Conservation (phyloP, 2,113 vertebrate species). For the Delphinapterus leucas region DNA sequence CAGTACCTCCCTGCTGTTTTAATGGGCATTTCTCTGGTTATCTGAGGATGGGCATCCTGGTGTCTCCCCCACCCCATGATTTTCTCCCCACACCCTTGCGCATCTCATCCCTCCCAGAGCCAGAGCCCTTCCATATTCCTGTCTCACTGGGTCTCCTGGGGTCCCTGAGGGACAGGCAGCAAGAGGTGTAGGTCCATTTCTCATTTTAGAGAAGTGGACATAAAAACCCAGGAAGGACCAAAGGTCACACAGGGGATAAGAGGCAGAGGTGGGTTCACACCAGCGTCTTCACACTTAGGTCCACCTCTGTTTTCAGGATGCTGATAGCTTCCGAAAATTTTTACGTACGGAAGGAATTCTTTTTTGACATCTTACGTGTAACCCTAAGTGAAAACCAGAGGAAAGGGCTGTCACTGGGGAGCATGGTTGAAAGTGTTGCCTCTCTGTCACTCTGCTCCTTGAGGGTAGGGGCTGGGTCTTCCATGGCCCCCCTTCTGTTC, state of each 20-base stretch:
- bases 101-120: neutral
- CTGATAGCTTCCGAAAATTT: neutral
- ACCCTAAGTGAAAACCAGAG: neutral
- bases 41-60: neutral
- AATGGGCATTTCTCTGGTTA: neutral
- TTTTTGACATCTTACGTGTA: neutral
- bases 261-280: neutral
- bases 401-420: neutral
- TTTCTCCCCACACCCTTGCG: neutral
- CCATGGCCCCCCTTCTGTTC: neutral
- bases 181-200: neutral
- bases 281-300: neutral
- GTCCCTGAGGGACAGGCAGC: neutral
- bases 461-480: no score
- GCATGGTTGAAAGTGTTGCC: no score
- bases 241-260: neutral
- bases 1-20: neutral
- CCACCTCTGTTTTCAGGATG: neutral
- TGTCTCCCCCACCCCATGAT: neutral
- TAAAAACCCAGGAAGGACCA: neutral
- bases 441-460: neutral
- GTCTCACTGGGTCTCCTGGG: neutral
- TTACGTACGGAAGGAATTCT: neutral
- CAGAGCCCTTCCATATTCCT: neutral
- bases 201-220: neutral